Evolutionary conservation across 2,113 vertebrate genomes (phyloP).

Genomic region (Perca fluviatilis): DNA sequence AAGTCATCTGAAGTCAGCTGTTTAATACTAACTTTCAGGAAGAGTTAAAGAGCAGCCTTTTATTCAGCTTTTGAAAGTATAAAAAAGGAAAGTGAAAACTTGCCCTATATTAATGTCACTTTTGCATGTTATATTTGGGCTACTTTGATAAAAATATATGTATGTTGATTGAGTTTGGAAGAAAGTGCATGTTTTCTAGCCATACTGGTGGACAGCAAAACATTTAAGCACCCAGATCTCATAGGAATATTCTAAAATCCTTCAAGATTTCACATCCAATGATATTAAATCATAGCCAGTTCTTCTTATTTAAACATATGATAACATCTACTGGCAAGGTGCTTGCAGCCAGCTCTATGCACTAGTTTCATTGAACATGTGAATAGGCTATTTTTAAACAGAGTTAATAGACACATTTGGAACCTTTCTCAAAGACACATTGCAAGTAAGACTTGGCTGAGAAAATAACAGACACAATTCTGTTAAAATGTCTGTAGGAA

Average conservation of each 20-base stretch:
- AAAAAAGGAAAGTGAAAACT: not conserved
- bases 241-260: not conserved
- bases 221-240: not conserved
- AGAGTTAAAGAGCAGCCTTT: not conserved
- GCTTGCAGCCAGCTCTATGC: conserved; percentile 6
- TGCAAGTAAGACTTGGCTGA: not conserved
- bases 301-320: conserved; percentile 14
- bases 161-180: conserved; percentile 7
- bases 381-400: conserved; percentile 33
- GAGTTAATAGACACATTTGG: conserved; percentile 24
- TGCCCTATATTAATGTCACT: conserved; percentile 10
- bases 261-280: conserved; percentile 1
- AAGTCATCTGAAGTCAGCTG: not conserved
- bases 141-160: not conserved
- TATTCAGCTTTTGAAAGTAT: not conserved
- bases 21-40: not conserved
- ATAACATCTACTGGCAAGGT: conserved; percentile 12
- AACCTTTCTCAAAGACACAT: not conserved
- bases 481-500: not conserved
- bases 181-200: conserved; percentile 16
- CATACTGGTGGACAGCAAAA: conserved; percentile 6
- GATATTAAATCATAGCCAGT: not conserved
- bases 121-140: not conserved
- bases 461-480: not conserved
- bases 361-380: conserved; percentile 21